Base-by-base conservation (phyloP, 2,888 invertebrate species). In the Oxyteleia sp. region DNA sequence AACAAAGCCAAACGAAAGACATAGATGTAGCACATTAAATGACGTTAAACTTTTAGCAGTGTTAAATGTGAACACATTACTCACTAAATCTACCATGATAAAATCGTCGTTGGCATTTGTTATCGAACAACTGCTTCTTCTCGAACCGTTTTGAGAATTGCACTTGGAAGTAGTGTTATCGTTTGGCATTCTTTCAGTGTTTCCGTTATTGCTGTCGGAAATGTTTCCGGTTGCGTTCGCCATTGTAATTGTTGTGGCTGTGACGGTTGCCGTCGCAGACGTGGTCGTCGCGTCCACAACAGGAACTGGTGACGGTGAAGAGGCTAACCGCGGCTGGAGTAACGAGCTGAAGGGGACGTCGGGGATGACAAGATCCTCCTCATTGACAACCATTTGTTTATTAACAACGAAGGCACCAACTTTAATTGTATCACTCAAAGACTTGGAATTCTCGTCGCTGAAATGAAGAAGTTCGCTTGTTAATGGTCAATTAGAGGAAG, bases 401-500 rank as follows among this genome's bases (percentile, higher is more conserved):
- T 94, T 94, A 87, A 96, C 96, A 4, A 96, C 97, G 93, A 97
- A 97, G 0, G 97, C 97, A 45, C 97, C 97, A 0, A 96, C 95
- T 85, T 96, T 96, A 90, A 97, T 94, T 0, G 96, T 96, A 87
- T 96, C 96, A 74, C 95, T 95, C 55, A 97, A 93, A 66, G 96
- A 96, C 47, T 96, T 94, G 61, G 95, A 95, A 86, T 95, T 96
- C 87, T 96, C 96, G 35, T 96, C 96, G 74, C 95, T 95, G 90
- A 51, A 94, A 94, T 55, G 72, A 82, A 86, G n/a, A 87, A 83
- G 10, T 32, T 32, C 8, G 13, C 15, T 43, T 43, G 38, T 26
- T n/a, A n/a, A n/a, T n/a, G n/a, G n/a, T n/a, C n/a, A n/a, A n/a
- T n/a, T n/a, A n/a, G n/a, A n/a, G n/a, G n/a, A n/a, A n/a, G n/a